Conservation (phyloP, 2,797 vertebrate species). For the Amazonetta brasiliensis region DNA sequence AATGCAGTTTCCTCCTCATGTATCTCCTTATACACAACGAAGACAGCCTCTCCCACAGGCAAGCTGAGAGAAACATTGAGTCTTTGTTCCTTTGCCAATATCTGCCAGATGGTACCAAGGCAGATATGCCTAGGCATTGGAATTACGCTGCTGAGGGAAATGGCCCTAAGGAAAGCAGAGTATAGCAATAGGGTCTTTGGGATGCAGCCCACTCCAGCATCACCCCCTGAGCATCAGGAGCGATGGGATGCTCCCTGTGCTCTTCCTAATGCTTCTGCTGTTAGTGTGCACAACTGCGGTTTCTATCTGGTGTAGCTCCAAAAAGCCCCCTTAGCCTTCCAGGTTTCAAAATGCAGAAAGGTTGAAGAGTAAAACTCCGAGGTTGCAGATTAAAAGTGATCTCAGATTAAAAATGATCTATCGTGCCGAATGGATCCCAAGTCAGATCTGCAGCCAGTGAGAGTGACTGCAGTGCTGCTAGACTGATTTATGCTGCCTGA, state of each 20-base stretch:
- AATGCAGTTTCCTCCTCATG: neutral
- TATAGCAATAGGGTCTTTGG: neutral
- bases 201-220: neutral
- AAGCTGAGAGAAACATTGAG: neutral
- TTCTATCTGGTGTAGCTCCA: neutral
- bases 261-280: neutral
- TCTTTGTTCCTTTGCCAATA: neutral
- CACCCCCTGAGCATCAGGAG: neutral
- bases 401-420: neutral
- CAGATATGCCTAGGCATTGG: neutral
- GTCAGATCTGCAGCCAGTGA: neutral
- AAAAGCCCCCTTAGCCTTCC: neutral
- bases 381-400: neutral
- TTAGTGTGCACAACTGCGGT: neutral
- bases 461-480: neutral
- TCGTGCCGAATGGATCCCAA: neutral
- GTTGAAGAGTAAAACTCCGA: neutral
- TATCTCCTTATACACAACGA: neutral
- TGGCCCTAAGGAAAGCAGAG: neutral
- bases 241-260: rapidly evolving
- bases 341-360: neutral
- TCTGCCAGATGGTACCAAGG: neutral
- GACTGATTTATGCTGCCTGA: neutral
- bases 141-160: neutral
- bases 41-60: neutral